Conservation (phyloP, 2,797 vertebrate species). For the Mus minutoides region DNA sequence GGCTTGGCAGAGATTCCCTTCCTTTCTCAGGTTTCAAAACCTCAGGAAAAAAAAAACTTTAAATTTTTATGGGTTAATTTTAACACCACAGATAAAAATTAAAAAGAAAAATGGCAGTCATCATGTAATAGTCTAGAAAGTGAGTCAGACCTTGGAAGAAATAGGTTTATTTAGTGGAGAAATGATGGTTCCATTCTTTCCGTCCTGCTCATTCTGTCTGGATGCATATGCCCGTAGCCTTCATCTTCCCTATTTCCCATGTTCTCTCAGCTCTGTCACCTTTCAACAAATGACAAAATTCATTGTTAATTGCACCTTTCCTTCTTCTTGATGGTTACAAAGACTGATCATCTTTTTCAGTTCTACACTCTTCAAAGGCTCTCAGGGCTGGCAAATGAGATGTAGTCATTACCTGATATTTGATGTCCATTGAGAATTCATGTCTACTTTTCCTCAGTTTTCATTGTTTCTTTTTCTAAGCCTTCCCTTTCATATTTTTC, state of each 20-base stretch:
- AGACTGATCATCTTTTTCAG: not conserved
- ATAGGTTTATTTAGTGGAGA: not conserved
- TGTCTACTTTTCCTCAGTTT: not conserved
- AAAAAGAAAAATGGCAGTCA: not conserved
- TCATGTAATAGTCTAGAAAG: not conserved
- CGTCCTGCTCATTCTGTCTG: not conserved
- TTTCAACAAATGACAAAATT: not conserved
- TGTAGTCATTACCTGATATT: not conserved
- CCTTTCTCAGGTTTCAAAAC: not conserved
- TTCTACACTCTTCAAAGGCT: not conserved
- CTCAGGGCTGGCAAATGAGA: not conserved
- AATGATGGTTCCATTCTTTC: not conserved
- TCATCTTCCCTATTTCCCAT: not conserved
- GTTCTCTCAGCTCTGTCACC: not conserved
- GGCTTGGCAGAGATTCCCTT: not conserved
- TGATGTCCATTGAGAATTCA: not conserved
- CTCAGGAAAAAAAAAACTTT: constrained; percentile 60
- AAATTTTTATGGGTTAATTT: not conserved
- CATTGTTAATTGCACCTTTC: not conserved
- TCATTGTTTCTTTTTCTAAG: not conserved
- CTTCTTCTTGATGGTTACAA: not conserved
- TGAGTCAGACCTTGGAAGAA: not conserved
- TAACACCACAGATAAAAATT: not conserved
- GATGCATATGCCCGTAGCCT: not conserved
- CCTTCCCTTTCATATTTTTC: not conserved